Evolutionary conservation across 2,797 vertebrate genomes (phyloP).

Genomic region (Novumbra hubbsi): DNA sequence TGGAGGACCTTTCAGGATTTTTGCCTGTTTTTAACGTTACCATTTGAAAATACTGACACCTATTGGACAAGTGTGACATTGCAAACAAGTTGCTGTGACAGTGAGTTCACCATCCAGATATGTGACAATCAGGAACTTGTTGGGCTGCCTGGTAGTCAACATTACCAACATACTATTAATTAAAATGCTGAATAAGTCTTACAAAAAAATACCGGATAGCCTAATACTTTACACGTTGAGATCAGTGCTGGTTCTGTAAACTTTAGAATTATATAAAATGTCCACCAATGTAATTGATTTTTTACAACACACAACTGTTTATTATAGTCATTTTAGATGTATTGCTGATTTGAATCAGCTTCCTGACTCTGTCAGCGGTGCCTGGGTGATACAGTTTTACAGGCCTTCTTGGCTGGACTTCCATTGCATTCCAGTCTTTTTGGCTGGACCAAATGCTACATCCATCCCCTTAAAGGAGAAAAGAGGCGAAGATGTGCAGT

Average conservation of each 20-base stretch:
- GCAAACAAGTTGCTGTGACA: not conserved
- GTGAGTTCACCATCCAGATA: too few species aligned
- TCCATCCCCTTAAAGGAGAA: too few species aligned
- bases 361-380: not conserved
- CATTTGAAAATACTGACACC: constrained; percentile 54
- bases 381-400: not conserved
- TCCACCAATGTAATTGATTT: not conserved
- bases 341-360: not conserved
- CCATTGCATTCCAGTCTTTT: not conserved
- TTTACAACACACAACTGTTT: not conserved
- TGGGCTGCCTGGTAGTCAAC: not conserved
- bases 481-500: too few species aligned
- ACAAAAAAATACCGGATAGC: not conserved
- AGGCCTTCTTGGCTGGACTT: not conserved
- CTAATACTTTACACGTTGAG: not conserved
- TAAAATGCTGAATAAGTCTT: not conserved
- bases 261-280: not conserved
- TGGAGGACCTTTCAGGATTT: not conserved
- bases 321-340: not conserved
- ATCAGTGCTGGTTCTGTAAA: not conserved
- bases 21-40: constrained; percentile 5
- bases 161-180: not conserved
- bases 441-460: too few species aligned
- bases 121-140: not conserved
- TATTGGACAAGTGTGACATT: constrained; percentile 33